phyloP scores from a whole-genome alignment of 2,797 vertebrate species.

The Vireo griseus region DNA sequence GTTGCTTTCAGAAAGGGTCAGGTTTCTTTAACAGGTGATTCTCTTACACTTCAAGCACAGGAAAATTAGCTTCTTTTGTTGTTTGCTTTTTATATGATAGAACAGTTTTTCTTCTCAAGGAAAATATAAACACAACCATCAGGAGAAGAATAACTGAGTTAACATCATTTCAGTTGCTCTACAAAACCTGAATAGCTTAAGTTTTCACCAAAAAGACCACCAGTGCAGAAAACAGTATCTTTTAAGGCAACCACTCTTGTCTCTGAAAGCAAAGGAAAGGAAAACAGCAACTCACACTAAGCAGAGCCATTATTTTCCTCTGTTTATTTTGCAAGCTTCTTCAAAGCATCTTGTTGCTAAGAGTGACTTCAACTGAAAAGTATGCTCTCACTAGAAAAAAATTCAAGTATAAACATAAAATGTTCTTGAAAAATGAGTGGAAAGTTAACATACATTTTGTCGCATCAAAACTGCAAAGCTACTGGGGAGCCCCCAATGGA shows the following conservation, averaged over 20 bases:
- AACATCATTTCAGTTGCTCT: not conserved
- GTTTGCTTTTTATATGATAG: not conserved
- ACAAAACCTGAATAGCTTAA: not conserved
- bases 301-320: not conserved
- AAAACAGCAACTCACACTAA: not conserved
- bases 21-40: not conserved
- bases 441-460: constrained; percentile 18
- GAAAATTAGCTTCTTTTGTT: not conserved
- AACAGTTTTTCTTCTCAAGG: not conserved
- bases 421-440: not conserved
- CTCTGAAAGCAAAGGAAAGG: not conserved
- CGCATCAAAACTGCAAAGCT: not conserved
- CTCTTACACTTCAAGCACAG: not conserved
- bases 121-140: not conserved
- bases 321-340: constrained; percentile 52
- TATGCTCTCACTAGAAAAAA: constrained; percentile 23
- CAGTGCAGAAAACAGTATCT: not conserved
- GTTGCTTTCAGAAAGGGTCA: not conserved
- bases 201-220: not conserved
- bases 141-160: not conserved
- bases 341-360: constrained; percentile 47
- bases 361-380: constrained; percentile 30
- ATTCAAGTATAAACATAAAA: constrained; percentile 34
- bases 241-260: not conserved
- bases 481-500: not conserved